Evolutionary conservation across 2,113 vertebrate genomes (phyloP), one percentile per base, ranked within the genome.

Genomic region (Deroptyus accipitrinus): DNA sequence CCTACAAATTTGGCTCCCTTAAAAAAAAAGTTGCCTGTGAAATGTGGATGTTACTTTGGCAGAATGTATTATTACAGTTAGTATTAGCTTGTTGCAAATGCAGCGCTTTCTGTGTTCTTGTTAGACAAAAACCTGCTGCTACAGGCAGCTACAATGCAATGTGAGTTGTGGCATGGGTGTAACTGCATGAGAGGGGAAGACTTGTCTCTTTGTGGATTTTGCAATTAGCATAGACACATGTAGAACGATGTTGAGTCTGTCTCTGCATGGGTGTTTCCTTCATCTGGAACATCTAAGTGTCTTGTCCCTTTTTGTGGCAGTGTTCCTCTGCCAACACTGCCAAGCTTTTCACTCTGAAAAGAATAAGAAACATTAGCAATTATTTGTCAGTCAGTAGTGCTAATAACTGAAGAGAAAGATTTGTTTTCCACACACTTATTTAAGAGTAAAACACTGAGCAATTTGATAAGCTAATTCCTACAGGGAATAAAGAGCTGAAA

Each of bases 391-490:
- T 95, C 90, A 90, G 13, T 77, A 82, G 46, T 64, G 54, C 92
- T 90, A 95, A 92, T 80, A 83, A 67, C 42, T 85, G 62, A 90
- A 95, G 59, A 88, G 59, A 91, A 84, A 35, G 41, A 79, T 39
- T 80, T 81, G 41, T 84, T 93, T 76, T 55, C 84, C 48, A 31
- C 57, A 30, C 44, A 59, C 28, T 76, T 94, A 79, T 93, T 90
- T 57, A 59, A 90, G 73, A 79, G 59, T 82, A 85, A 94, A 92
- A 87, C 78, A 68, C 35, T 24, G 74, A 96, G 59, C 51, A 80
- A 94, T 78, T 95, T 94, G 86, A 86, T 95, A 96, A 92, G 54
- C 35, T 82, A 83, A 95, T 94, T 93, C 75, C 73, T 74, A 48
- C 3, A 33, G 88, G 33, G 27, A 92, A 51, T 70, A 85, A 72